phyloP scores from a whole-genome alignment of 2,113 vertebrate species.

The Uropsilus gracilis region DNA sequence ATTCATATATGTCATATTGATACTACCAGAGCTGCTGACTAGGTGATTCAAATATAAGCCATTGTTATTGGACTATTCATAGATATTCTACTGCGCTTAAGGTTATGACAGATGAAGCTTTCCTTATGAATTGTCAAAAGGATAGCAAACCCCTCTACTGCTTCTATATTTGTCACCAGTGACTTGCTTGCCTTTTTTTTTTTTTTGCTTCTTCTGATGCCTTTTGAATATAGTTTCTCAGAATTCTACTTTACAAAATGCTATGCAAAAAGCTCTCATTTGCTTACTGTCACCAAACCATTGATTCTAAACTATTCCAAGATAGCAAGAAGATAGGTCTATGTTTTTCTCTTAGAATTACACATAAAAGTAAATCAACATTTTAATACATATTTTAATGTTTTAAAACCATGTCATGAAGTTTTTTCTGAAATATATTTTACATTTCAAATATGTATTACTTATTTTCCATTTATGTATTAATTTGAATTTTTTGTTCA shows the following conservation, averaged over 20 bases:
- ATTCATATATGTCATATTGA: conserved; percentile 48
- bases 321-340: not conserved
- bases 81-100: conserved; percentile 49
- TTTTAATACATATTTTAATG: not conserved
- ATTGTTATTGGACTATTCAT: conserved; percentile 48
- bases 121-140: conserved; percentile 62
- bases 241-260: not conserved
- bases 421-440: not conserved
- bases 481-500: not conserved
- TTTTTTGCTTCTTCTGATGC: not conserved
- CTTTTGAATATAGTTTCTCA: conserved; percentile 6
- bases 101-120: conserved; percentile 74
- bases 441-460: not conserved
- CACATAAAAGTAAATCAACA: not conserved
- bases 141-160: conserved; percentile 13
- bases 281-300: not conserved
- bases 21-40: conserved; percentile 64
- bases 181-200: not conserved
- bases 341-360: not conserved
- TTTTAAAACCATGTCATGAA: not conserved
- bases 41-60: conserved; percentile 72
- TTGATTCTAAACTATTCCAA: not conserved
- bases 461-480: not conserved
- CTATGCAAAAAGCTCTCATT: not conserved
- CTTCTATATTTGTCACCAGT: conserved; percentile 56